phyloP scores from a whole-genome alignment of 2,113 vertebrate genomes.

The Phoxinus phoxinus region DNA sequence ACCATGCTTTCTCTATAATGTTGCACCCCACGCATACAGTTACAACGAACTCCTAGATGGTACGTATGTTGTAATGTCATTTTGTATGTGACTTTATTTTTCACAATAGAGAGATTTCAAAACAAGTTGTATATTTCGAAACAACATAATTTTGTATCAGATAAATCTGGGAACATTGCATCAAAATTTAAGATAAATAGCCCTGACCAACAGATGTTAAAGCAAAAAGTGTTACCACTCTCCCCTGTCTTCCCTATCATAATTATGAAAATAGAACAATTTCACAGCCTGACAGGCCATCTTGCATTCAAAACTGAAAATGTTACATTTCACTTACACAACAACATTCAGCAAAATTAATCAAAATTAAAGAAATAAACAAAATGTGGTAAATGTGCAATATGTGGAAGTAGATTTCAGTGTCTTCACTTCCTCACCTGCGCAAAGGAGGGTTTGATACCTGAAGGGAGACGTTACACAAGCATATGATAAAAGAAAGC shows the following conservation, averaged over 20 bases:
- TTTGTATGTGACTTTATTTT: neutral
- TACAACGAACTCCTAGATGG: neutral
- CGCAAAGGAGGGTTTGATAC: neutral
- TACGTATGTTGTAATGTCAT: neutral
- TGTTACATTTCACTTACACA: neutral
- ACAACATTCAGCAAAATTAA: neutral
- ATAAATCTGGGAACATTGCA: neutral
- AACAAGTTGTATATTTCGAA: neutral
- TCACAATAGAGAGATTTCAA: neutral
- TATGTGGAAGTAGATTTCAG: neutral
- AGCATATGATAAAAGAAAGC: neutral
- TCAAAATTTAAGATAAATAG: neutral
- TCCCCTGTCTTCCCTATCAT: neutral
- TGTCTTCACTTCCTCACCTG: constrained; percentile 17
- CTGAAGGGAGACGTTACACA: neutral
- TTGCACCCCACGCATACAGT: neutral
- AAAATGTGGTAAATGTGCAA: neutral
- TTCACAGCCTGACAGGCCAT: neutral
- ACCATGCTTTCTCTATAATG: neutral
- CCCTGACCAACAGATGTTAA: neutral
- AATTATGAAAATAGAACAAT: neutral
- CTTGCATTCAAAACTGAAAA: neutral
- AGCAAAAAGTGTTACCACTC: neutral
- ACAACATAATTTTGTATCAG: neutral
- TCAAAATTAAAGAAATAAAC: neutral